Base-by-base conservation (phyloP, 2,797 vertebrate species). In the Oceanodroma leucorhoa region DNA sequence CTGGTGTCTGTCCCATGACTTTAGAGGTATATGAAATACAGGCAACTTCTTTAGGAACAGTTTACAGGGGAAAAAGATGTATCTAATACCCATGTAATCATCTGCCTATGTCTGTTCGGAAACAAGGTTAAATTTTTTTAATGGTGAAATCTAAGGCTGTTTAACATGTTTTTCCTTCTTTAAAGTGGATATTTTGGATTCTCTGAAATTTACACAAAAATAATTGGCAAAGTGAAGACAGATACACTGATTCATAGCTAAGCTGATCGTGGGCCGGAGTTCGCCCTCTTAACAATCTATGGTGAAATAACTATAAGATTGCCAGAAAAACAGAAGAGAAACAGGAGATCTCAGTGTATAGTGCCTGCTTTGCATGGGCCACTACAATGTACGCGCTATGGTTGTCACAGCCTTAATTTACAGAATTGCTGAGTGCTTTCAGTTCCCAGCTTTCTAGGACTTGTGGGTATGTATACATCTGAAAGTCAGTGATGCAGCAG, bases 321-420 rank as follows among this genome's bases (percentile, higher is more conserved):
- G 40, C 27, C 53, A 78, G 18, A 48, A 41, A 85, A 66, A 54
- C 13, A 14, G 38, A 78, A 26, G 30, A 45, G n/a, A 62, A 88
- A 20, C 13, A 11, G 40, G 48, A 46, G 18, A 45, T 38, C 22
- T 90, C 0, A 0, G 11, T 16, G 24, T 26, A 18, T 6, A 11
- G 32, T 27, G 40, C 17, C 41, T 67, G 36, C 51, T 85, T 83
- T 66, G 41, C n/a, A 13, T 50, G n/a, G 29, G 24, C 50, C 23
- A 9, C 14, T 67, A 0, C 16, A 45, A 7, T 4, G 17, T 30
- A 17, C 0, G 0, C 7, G 0, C 38, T 57, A 1, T 14, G 34
- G 5, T 30, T 43, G 26, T 20, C 48, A 76, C 36, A 32, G 45
- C 27, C 45, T 55, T 36, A 2, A 21, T 38, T 83, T 67, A 30